Evolutionary conservation across 1,140 invertebrate species (phyloP).

Genomic region (Caenorhabditis tropicalis): DNA sequence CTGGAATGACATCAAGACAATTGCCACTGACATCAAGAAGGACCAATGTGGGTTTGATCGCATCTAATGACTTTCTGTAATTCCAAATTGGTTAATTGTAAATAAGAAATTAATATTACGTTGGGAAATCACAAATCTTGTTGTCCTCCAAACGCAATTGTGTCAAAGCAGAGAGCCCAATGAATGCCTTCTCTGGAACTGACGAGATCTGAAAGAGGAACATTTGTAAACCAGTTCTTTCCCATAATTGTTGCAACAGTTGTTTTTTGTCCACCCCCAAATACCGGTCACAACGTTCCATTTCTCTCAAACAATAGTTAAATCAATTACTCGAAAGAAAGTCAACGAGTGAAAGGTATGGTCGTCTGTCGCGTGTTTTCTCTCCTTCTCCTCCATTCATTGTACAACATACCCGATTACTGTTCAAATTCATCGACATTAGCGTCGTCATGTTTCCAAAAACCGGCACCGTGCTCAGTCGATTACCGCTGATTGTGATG

Average conservation of each 20-base stretch:
- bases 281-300: neutral
- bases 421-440: constrained; percentile 50
- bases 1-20: constrained; percentile 61
- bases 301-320: neutral
- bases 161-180: constrained; percentile 58
- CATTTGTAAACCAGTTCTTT: neutral
- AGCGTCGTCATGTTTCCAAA: constrained; percentile 47
- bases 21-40: constrained; percentile 66
- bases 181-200: constrained; percentile 59
- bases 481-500: constrained; percentile 18
- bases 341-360: neutral
- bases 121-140: constrained; percentile 61
- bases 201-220: constrained; percentile 58
- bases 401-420: constrained; percentile 44
- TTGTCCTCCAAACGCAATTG: constrained; percentile 64
- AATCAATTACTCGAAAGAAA: neutral
- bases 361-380: neutral
- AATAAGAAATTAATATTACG: constrained; percentile 53
- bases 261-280: too few species aligned
- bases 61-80: constrained; percentile 55
- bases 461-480: constrained; percentile 47
- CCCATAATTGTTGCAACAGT: too few species aligned
- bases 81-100: neutral
- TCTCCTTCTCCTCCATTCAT: neutral
- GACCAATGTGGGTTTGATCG: constrained; percentile 61